phyloP scores from a whole-genome alignment of 53 echinoderm and acorn worm species.

The Crossaster papposus region DNA sequence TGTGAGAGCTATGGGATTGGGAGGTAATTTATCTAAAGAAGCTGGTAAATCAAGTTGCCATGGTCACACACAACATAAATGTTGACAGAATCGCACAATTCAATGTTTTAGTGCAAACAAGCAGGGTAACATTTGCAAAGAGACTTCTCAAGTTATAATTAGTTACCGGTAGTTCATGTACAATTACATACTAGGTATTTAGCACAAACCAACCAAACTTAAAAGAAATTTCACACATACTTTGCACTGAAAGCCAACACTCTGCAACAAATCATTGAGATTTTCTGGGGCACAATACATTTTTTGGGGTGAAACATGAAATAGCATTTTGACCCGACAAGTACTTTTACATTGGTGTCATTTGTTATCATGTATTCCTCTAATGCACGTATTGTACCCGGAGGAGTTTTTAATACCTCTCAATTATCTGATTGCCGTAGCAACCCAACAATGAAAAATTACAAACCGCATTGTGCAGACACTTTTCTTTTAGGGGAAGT shows the following conservation, averaged over 20 bases:
- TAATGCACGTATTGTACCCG: not conserved
- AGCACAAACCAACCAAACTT: not conserved
- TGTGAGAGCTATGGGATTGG: no score
- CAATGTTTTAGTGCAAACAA: not conserved
- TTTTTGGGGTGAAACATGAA: not conserved
- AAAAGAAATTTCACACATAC: not conserved
- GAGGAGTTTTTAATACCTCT: conserved; percentile 10
- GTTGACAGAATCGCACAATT: not conserved
- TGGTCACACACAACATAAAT: not conserved
- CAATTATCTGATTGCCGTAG: conserved; percentile 37
- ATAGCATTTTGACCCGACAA: not conserved
- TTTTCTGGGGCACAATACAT: not conserved
- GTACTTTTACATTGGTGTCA: not conserved
- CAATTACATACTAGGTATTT: not conserved
- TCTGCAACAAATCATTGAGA: not conserved
- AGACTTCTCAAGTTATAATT: not conserved
- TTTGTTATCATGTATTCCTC: not conserved
- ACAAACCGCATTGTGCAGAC: not conserved
- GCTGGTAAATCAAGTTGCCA: not conserved
- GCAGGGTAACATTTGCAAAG: not conserved
- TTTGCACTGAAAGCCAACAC: not conserved
- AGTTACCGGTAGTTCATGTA: no score
- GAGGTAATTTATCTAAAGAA: no score
- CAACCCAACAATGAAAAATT: conserved; percentile 43
- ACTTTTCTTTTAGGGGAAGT: not conserved